These are phyloP conservation scores for Troides aeacus DNA, from an alignment of 2,888 invertebrate species.

Conservation along the genomic window DNA sequence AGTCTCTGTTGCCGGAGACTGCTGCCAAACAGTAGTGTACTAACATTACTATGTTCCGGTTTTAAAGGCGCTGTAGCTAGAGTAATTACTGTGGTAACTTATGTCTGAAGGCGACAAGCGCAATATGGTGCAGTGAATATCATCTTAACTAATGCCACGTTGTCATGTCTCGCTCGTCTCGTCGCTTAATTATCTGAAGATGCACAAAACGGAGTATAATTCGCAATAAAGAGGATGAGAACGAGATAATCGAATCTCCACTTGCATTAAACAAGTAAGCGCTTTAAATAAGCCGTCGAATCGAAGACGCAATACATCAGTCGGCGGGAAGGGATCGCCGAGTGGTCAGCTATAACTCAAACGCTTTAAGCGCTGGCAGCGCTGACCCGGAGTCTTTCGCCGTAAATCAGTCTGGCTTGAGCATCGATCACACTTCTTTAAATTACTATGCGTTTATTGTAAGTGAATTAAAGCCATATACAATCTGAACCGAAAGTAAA, in stretches of 20 bases:
- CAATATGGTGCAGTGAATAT: too few species aligned
- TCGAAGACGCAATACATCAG: slow-evolving; percentile 30
- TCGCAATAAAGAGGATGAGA: slow-evolving; percentile 16
- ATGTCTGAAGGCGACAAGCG: too few species aligned
- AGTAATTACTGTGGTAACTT: too few species aligned
- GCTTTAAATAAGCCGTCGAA: slow-evolving; percentile 26
- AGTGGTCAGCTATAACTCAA: slow-evolving; percentile 30
- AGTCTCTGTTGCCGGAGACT: too few species aligned
- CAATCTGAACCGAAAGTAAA: background rate
- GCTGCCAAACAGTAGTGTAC: too few species aligned
- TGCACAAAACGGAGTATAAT: background rate
- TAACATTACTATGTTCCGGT: too few species aligned
- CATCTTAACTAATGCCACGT: too few species aligned
- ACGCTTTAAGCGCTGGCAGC: slow-evolving; percentile 28
- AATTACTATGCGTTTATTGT: slow-evolving; percentile 21
- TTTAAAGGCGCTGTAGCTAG: too few species aligned
- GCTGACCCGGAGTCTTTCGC: slow-evolving; percentile 26
- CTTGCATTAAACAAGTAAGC: slow-evolving; percentile 26
- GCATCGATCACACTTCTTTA: slow-evolving; percentile 27
- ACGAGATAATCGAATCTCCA: slow-evolving; percentile 15
- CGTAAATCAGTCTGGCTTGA: slow-evolving; percentile 27
- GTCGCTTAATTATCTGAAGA: background rate
- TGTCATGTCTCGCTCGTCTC: too few species aligned
- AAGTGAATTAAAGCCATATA: slow-evolving; percentile 17
- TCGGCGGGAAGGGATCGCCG: slow-evolving; percentile 19